Base-by-base conservation (phyloP, 2,113 vertebrate species). In the Ciconia maguari region DNA sequence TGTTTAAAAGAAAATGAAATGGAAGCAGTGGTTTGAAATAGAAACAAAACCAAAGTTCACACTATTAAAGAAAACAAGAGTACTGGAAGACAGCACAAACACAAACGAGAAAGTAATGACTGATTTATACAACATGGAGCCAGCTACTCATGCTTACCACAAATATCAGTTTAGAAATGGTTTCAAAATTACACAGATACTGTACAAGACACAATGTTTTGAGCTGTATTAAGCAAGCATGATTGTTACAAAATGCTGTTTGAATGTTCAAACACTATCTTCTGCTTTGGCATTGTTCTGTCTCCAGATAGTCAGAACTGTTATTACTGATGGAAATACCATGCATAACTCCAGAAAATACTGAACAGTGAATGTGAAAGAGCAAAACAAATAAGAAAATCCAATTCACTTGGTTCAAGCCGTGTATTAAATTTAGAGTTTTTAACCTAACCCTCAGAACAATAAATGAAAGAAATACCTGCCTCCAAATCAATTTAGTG, bases 321-420 rank as follows among this genome's bases (percentile, higher is more conserved):
- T 77, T 90, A 48, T 72, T 78, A 51, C 69, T 34, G 70, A 94
- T 85, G 81, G 66, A 91, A 79, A 88, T 92, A 83, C 32, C 84
- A 97, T 93, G 87, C 84, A 94, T 69, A 93, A 88, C n/a, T 83
- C 57, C 51, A 90, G 61, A 88, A 94, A 95, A 89, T 81, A 89
- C 61, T 74, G 60, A 97, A 60, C 30, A 78, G 77, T 61, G 52
- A 92, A 84, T 68, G 60, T 48, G 66, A 94, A 92, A 60, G 44
- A 86, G 68, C 21, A 94, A 96, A 91, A 93, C 12, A 84, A 92
- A 83, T 38, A 69, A 68, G 19, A 91, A 89, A 87, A 90, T 52
- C 30, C 29, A 94, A 83, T 89, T 92, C 27, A 64, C 65, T 90
- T 74, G 13, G 30, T 88, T 96, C 57, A 90, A 94, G 69, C 19